These are phyloP conservation scores for Eilema griseolum DNA, from an alignment of 2,888 invertebrate species.

Conservation along the genomic window DNA sequence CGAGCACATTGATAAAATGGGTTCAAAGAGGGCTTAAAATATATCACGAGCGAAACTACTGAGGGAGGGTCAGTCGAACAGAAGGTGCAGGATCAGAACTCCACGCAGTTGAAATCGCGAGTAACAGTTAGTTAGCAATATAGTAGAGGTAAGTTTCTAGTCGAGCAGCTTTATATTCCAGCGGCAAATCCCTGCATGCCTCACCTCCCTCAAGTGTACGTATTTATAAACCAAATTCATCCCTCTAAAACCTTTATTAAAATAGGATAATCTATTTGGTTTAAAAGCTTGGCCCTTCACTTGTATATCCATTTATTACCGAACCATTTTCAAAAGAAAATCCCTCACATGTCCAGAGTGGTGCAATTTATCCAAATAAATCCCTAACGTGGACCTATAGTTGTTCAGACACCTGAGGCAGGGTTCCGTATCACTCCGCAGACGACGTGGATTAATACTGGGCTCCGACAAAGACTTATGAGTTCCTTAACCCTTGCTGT, in stretches of 20 bases:
- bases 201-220: background rate
- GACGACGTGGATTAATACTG: slow-evolving; percentile 49
- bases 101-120: too few species aligned
- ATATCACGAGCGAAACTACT: too few species aligned
- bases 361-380: slow-evolving; percentile 26
- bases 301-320: background rate
- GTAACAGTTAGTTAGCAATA: background rate
- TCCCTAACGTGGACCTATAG: slow-evolving; percentile 21
- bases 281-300: slow-evolving; percentile 5
- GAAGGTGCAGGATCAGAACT: too few species aligned
- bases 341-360: slow-evolving; percentile 11
- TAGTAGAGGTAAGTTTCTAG: background rate
- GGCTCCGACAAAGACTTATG: slow-evolving; percentile 40
- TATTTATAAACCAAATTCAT: background rate
- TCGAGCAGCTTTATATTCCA: background rate
- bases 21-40: too few species aligned
- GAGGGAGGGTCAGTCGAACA: too few species aligned
- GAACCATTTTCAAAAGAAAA: slow-evolving; percentile 17
- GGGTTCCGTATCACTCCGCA: slow-evolving; percentile 31
- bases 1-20: too few species aligned
- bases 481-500: slow-evolving; percentile 49
- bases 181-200: background rate
- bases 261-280: slow-evolving; percentile 5
- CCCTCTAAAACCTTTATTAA: background rate
- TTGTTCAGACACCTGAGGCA: slow-evolving; percentile 52